Base-by-base conservation (phyloP, 2,797 vertebrate genomes). In the Discoglossus pictus region DNA sequence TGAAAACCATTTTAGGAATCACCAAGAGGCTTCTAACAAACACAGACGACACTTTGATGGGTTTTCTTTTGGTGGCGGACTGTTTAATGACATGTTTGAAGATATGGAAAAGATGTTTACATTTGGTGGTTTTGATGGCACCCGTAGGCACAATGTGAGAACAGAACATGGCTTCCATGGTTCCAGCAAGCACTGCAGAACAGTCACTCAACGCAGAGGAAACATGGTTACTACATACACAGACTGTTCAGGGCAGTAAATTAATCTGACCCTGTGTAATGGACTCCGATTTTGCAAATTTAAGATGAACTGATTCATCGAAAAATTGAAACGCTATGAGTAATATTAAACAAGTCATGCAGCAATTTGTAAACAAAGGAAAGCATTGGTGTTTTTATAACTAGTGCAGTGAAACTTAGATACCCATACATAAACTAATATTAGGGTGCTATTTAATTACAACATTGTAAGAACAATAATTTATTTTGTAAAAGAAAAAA, bases 211-310 rank as follows among this genome's bases (percentile, higher is more conserved):
- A 56, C 88, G 96, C 60, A 87, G 92, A 84, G 96, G 96, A 70
- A 99, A 98, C 70, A 97, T 98, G 96, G 95, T 99, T 67, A 97
- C 96, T 35, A 98, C 96, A 0, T 99, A 98, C 64, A 99, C 94
- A 1, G 96, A 98, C 83, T 98, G 96, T 77, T 95, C 93, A 6
- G 91, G 92, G 55, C 88, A 89, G 1, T 91, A 80, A 71, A 27
- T 20, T 36, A 16, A 20, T 24, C 60, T 40, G 38, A 69, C n/a
- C n/a, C n/a, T 72, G 54, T 68, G 20, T 64, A 43, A 73, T 65
- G 12, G 35, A 23, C 20, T 52, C 61, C 64, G 6, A 6, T 70
- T 43, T 44, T n/a, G 31, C 9, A 53, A 65, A 51, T 55, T 11
- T 11, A 47, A 58, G n/a, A 42, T 61, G 27, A 31, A 31, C n/a